These are phyloP conservation scores for Argentina silus DNA, from an alignment of 2,797 vertebrate genomes.

Conservation along the genomic window DNA sequence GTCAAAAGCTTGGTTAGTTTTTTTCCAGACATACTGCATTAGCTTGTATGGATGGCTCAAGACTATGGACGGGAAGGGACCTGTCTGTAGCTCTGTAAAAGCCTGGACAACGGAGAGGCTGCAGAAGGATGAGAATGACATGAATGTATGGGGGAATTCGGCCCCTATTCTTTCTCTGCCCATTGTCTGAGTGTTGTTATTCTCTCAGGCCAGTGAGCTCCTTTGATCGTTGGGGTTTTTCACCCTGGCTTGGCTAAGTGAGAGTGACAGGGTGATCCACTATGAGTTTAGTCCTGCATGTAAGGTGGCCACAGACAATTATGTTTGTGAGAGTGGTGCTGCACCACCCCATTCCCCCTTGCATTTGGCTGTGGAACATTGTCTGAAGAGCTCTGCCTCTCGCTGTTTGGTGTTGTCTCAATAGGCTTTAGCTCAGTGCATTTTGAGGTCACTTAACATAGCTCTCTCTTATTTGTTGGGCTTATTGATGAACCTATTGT, in stretches of 20 bases:
- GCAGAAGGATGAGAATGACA: slow-evolving; percentile 54
- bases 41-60: no score
- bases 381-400: not conserved
- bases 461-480: not conserved
- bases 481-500: not conserved
- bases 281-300: slow-evolving; percentile 46
- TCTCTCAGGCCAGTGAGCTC: slow-evolving; percentile 37
- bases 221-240: slow-evolving; percentile 48
- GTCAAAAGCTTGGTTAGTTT: no score
- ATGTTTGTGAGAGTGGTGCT: not conserved
- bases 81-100: not conserved
- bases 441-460: not conserved
- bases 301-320: slow-evolving; percentile 7
- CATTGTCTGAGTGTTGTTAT: slow-evolving; percentile 62
- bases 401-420: not conserved
- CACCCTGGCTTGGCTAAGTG: slow-evolving; percentile 59
- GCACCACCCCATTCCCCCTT: not conserved
- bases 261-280: slow-evolving; percentile 71
- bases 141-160: slow-evolving; percentile 37
- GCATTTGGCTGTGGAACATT: not conserved
- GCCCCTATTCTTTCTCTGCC: slow-evolving; percentile 21
- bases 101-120: not conserved
- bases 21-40: no score
- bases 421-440: not conserved
- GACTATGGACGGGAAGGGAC: not conserved